phyloP scores from a whole-genome alignment of 2,113 vertebrate species.

The Colaptes auratus region DNA sequence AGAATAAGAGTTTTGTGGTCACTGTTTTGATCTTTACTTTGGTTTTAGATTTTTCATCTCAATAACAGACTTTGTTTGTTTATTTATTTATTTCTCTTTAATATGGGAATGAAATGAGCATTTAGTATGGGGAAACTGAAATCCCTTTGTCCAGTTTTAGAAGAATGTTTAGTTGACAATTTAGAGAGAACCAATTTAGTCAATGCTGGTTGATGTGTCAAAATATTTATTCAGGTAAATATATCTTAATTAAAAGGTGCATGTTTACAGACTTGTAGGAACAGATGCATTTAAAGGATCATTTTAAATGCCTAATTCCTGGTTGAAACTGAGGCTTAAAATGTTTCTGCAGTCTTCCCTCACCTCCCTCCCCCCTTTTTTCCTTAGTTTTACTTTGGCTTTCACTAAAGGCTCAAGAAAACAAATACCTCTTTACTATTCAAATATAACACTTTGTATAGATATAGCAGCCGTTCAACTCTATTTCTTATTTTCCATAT shows the following conservation, averaged over 20 bases:
- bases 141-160: slow-evolving; percentile 5
- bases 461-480: not conserved
- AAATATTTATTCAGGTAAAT: slow-evolving; percentile 48
- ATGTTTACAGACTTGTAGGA: slow-evolving; percentile 30
- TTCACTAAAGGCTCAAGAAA: slow-evolving; percentile 12
- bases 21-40: slow-evolving; percentile 23
- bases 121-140: slow-evolving; percentile 8
- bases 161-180: slow-evolving; percentile 4
- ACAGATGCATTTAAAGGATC: not conserved
- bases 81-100: not conserved
- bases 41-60: slow-evolving; percentile 19
- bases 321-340: not conserved
- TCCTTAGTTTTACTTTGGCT: slow-evolving; percentile 7
- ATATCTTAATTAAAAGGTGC: slow-evolving; percentile 2
- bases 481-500: slow-evolving; percentile 25
- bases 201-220: not conserved
- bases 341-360: slow-evolving; percentile 25
- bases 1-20: not conserved
- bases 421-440: not conserved
- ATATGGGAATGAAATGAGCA: slow-evolving; percentile 32
- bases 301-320: not conserved
- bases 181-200: slow-evolving; percentile 41
- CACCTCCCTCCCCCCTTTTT: not conserved
- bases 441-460: not conserved
- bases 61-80: not conserved